A percentile compares a stretch with the other conserved stretches of the same genome.
Evolutionary conservation across 2,113 vertebrate genomes (phyloP).

Genomic region (Canis aureus): DNA sequence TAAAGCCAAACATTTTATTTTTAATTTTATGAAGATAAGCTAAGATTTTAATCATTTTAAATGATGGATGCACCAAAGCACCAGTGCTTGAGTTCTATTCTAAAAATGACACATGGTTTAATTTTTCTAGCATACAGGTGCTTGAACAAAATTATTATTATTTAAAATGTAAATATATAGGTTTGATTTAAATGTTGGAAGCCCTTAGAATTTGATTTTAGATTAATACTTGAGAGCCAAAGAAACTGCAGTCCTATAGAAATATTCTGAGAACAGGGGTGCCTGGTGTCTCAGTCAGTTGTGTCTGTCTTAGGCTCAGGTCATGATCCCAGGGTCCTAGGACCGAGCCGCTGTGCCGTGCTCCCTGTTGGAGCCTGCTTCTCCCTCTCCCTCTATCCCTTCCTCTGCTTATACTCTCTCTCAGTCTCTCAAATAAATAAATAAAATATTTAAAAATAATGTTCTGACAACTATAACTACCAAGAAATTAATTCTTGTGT

Average conservation of each 20-base stretch:
- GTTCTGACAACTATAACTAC: background rate
- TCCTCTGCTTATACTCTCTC: background rate
- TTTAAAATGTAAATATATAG: background rate
- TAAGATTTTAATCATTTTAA: background rate
- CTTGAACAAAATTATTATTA: background rate
- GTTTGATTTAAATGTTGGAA: background rate
- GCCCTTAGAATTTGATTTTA: background rate
- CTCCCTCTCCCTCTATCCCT: background rate
- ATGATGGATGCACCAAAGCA: background rate
- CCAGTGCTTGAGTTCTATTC: background rate
- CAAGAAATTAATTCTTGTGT: background rate
- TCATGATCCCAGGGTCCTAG: background rate
- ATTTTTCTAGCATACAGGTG: background rate
- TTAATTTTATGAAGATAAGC: background rate
- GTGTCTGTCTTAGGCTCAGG: background rate
- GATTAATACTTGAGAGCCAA: background rate
- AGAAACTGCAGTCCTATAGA: background rate
- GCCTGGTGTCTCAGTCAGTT: background rate
- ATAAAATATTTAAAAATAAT: background rate
- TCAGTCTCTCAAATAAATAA: background rate
- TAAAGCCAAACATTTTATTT: constrained; percentile 22
- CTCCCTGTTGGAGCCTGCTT: background rate
- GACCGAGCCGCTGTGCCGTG: background rate
- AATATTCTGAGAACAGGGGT: background rate
- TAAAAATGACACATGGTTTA: background rate